Evolutionary conservation across 2,113 vertebrate genomes (phyloP).

Genomic region (Grus americana): DNA sequence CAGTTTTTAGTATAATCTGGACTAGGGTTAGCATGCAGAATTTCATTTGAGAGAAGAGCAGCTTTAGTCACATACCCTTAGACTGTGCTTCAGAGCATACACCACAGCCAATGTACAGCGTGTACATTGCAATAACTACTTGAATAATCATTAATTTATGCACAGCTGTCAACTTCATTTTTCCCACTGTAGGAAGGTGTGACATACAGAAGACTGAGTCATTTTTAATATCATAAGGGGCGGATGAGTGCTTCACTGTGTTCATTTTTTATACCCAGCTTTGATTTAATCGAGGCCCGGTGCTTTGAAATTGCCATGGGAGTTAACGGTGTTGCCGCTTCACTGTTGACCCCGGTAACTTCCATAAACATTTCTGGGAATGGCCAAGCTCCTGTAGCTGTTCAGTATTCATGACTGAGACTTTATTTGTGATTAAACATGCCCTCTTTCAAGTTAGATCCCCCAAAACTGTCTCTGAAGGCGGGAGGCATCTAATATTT

Average conservation of each 20-base stretch:
- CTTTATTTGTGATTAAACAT: not conserved
- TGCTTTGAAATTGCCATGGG: not conserved
- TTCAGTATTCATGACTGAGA: slow-evolving; percentile 7
- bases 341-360: not conserved
- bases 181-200: not conserved
- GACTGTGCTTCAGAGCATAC: not conserved
- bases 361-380: slow-evolving; percentile 2
- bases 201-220: not conserved
- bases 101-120: not conserved
- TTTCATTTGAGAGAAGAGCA: not conserved
- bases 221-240: not conserved
- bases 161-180: not conserved
- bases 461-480: not conserved
- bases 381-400: not conserved
- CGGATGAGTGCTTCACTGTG: not conserved
- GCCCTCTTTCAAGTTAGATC: not conserved
- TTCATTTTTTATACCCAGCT: not conserved
- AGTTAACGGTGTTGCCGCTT: not conserved
- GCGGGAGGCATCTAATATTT: not conserved
- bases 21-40: not conserved
- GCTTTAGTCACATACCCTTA: not conserved
- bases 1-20: not conserved
- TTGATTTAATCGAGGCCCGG: not conserved
- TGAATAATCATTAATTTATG: not conserved
- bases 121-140: not conserved